A percentile compares a stretch with the other conserved stretches of the same genome.
Evolutionary conservation across 2,113 vertebrate species (phyloP).

Genomic region (Otus sunia): DNA sequence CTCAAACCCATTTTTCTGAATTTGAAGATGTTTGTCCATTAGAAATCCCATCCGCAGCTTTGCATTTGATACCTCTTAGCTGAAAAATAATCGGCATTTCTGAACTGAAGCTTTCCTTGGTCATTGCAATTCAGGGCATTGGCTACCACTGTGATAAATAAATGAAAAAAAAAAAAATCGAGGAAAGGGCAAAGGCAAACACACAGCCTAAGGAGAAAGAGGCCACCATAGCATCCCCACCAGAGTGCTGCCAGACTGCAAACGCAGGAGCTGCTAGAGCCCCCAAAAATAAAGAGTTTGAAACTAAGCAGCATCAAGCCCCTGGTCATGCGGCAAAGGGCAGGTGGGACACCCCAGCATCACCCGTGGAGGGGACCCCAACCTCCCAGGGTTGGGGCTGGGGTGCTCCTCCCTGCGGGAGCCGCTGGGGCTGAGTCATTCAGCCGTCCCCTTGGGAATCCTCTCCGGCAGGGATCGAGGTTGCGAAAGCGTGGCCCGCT

Average conservation of each 20-base stretch:
- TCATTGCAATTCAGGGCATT: neutral
- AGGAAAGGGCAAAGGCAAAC: neutral
- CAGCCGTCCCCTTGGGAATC: neutral
- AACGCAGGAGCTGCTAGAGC: neutral
- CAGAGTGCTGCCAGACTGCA: neutral
- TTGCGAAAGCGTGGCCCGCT: neutral
- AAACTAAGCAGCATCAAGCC: neutral
- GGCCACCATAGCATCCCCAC: neutral
- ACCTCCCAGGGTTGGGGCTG: neutral
- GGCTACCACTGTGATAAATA: neutral
- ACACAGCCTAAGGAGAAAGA: neutral
- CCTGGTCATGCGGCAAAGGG: neutral
- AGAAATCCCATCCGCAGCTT: neutral
- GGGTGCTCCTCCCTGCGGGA: neutral
- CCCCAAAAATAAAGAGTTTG: neutral
- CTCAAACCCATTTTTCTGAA: neutral
- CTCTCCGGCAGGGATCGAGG: neutral
- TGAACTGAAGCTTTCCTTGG: neutral
- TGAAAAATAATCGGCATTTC: neutral
- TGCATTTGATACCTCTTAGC: neutral
- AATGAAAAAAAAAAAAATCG: neutral
- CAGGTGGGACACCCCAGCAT: neutral
- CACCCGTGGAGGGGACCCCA: neutral
- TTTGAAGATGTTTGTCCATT: neutral
- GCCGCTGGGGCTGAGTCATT: neutral